phyloP scores from a whole-genome alignment of 1,140 invertebrate species.

The Elysia chlorotica region DNA sequence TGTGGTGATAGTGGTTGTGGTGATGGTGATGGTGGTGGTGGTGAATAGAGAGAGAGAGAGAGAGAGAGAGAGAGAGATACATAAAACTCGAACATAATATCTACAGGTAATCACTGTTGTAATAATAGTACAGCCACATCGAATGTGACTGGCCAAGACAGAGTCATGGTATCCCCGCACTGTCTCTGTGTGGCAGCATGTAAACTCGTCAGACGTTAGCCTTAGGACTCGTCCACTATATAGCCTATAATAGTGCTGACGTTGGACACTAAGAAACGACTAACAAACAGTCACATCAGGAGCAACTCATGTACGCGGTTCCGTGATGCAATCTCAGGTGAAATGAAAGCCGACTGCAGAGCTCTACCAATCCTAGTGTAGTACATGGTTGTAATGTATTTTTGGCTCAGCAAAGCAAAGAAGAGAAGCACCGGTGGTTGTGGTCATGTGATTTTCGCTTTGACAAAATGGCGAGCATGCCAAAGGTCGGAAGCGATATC shows the following conservation, averaged over 20 bases:
- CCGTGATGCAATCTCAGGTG: too few relatives aligned
- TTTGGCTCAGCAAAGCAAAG: too few relatives aligned
- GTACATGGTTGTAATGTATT: too few relatives aligned
- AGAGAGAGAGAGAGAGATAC: neutral
- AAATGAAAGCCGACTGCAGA: too few relatives aligned
- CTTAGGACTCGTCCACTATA: neutral
- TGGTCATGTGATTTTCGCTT: too few relatives aligned
- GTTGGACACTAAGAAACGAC: neutral
- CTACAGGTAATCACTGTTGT: neutral
- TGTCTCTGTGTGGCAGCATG: neutral
- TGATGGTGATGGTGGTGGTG: neutral
- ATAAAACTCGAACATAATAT: neutral
- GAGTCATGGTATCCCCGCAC: neutral
- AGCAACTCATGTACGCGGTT: too few relatives aligned
- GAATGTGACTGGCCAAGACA: neutral
- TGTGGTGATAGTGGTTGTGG: neutral
- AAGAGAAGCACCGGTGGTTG: too few relatives aligned
- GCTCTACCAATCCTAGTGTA: too few relatives aligned
- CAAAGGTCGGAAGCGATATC: slow-evolving; percentile 16
- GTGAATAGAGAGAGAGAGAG: neutral
- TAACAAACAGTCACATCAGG: too few relatives aligned
- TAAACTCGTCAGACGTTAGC: neutral
- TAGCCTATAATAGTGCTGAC: too few relatives aligned
- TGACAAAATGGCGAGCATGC: slow-evolving; percentile 32
- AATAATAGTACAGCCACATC: too few relatives aligned